Evolutionary conservation across 2,113 vertebrate species (phyloP).

Genomic region (Anoura caudifer): DNA sequence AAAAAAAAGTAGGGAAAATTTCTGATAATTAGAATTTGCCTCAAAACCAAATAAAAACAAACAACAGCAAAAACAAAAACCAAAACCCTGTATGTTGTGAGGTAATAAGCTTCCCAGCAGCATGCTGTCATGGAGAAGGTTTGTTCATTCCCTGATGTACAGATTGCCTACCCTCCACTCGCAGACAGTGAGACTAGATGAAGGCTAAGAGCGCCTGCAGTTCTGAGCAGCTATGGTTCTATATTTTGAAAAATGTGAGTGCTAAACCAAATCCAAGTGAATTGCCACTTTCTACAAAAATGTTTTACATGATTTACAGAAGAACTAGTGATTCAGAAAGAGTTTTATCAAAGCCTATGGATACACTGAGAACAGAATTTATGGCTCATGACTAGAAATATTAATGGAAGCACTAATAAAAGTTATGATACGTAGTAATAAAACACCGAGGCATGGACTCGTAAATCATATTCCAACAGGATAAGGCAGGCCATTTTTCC

Average conservation of each 20-base stretch:
- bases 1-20: background rate
- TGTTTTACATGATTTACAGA: conserved; percentile 54
- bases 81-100: background rate
- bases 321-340: conserved; percentile 44
- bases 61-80: background rate
- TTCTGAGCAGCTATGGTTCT: background rate
- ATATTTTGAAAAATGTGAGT: background rate
- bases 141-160: background rate
- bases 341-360: conserved; percentile 33
- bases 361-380: conserved; percentile 44
- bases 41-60: background rate
- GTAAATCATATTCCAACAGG: conserved; percentile 38
- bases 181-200: background rate
- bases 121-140: background rate
- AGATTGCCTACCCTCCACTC: background rate
- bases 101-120: background rate
- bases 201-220: background rate
- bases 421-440: conserved; percentile 54
- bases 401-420: conserved; percentile 66
- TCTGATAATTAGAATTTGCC: conserved; percentile 7
- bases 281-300: conserved; percentile 1
- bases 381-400: conserved; percentile 50
- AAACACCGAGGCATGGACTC: conserved; percentile 16
- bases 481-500: background rate
- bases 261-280: background rate